Evolutionary conservation across 2,888 invertebrate species (phyloP).

Genomic region (Melipona beecheii): DNA sequence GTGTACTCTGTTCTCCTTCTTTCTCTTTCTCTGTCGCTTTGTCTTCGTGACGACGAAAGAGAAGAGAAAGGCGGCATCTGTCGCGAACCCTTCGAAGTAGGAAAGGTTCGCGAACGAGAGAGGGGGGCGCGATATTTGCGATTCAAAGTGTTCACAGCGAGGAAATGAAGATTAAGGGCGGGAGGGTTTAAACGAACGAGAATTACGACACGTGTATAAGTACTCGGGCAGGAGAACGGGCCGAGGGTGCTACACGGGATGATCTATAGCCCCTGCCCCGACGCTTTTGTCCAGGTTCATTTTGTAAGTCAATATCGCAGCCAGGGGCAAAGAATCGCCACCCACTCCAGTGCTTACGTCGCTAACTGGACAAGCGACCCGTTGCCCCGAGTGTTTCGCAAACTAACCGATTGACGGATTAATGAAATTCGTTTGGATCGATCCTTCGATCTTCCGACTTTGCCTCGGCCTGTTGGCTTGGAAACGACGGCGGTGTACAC

Average conservation of each 20-base stretch:
- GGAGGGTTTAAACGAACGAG: conserved; percentile 44
- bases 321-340: not conserved
- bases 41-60: conserved; percentile 18
- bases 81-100: conserved; percentile 22
- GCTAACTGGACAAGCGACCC: conserved; percentile 14
- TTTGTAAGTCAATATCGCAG: conserved; percentile 29
- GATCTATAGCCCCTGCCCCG: conserved; percentile 2
- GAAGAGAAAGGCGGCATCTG: conserved; percentile 1
- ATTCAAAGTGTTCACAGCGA: conserved; percentile 47
- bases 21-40: conserved; percentile 13
- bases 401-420: conserved; percentile 18
- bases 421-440: conserved; percentile 5
- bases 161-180: conserved; percentile 52
- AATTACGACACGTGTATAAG: conserved; percentile 42
- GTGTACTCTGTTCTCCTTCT: not conserved
- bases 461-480: not conserved
- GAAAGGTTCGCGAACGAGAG: conserved; percentile 18
- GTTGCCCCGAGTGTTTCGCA: conserved; percentile 9
- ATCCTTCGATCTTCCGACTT: not conserved
- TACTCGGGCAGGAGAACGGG: not conserved
- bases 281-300: conserved; percentile 26
- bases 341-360: not conserved
- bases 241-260: not conserved
- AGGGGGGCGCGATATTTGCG: conserved; percentile 46
- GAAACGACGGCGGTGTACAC: too few species aligned